Base-by-base conservation (phyloP, 2,797 vertebrate genomes). In the Poliocrania exsul region DNA sequence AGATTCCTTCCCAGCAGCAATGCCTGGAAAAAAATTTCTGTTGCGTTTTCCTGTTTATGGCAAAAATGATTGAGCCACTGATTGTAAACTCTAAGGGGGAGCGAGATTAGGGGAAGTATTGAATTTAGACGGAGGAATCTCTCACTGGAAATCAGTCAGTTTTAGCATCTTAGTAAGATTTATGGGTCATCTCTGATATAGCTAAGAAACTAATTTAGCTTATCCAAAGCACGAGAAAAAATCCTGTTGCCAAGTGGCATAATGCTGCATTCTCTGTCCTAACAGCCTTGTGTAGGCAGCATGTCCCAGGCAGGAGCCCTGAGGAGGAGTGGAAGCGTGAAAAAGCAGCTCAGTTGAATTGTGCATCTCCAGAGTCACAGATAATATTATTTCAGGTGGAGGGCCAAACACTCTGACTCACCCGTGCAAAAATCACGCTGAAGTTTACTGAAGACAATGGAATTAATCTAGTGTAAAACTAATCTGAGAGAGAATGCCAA, bases 321-420 rank as follows among this genome's bases (percentile, higher is more conserved):
- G 44, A 79, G 66, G 28, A 91, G 69, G 46, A 91, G 58, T 33
- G 38, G 61, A 44, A 86, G 54, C 1, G 2, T 73, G 77, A 78
- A 93, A 66, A 74, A 62, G 33, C 60, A 60, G 26, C 20, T 4
- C 72, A 4, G 62, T 7, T 58, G 31, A 80, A 67, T 50, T 33
- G 31, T 66, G 54, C 4, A 81, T 65, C 23, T 37, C 67, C 62
- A 73, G 46, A 91, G 25, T 15, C 60, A 73, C 21, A 12, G 81
- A 61, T 33, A 64, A 75, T 49, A 50, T 28, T 28, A 75, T 78
- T 73, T n/a, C 80, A 90, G 78, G 75, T 93, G 60, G 33, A 91
- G 88, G 53, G 33, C 82, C 91, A 94, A 75, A 65, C 93, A 79
- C 80, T 77, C 69, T 95, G 94, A 93, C 42, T 96, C 89, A 86